These are phyloP conservation scores for Xiphophorus maculatus DNA, from an alignment of 2,113 vertebrate genomes.

Conservation along the genomic window DNA sequence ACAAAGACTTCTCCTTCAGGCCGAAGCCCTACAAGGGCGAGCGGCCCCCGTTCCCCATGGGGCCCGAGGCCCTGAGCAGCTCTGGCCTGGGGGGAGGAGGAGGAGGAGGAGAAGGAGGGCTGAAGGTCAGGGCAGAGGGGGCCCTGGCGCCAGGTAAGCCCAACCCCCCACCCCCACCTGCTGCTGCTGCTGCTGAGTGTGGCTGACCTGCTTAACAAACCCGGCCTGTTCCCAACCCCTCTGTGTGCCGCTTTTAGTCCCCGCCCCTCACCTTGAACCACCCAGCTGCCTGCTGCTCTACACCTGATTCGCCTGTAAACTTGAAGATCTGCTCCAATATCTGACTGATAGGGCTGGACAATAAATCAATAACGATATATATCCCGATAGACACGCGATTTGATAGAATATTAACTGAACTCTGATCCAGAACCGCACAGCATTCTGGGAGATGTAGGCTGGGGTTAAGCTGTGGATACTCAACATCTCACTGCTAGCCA, in stretches of 20 bases:
- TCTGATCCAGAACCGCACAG: too few relatives aligned
- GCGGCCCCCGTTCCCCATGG: conserved; percentile 89
- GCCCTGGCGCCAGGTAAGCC: conserved; percentile 95
- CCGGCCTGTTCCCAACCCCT: too few relatives aligned
- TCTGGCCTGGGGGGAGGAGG: conserved; percentile 63
- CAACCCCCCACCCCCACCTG: conserved; percentile 48
- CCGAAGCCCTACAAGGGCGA: conserved; percentile 96
- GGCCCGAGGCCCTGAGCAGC: conserved; percentile 74
- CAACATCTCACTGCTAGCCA: too few relatives aligned
- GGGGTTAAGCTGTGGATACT: too few relatives aligned
- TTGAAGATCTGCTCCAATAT: too few relatives aligned
- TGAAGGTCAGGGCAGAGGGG: conserved; percentile 95
- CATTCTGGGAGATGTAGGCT: too few relatives aligned
- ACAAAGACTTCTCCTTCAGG: conserved; percentile 99
- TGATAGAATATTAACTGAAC: too few relatives aligned
- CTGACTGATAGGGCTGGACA: too few relatives aligned
- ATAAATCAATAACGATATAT: too few relatives aligned
- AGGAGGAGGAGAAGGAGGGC: conserved; percentile 82
- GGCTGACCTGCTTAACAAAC: conserved; percentile 49
- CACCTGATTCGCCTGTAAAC: conserved; percentile 24
- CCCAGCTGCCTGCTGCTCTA: conserved; percentile 13
- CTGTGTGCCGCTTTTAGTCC: too few relatives aligned
- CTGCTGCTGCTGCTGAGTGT: conserved; percentile 46
- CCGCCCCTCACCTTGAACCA: conserved; percentile 1
- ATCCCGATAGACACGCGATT: too few relatives aligned